Conservation (phyloP, 2,888 invertebrate genomes). For the Sinhomidia bicolor region DNA sequence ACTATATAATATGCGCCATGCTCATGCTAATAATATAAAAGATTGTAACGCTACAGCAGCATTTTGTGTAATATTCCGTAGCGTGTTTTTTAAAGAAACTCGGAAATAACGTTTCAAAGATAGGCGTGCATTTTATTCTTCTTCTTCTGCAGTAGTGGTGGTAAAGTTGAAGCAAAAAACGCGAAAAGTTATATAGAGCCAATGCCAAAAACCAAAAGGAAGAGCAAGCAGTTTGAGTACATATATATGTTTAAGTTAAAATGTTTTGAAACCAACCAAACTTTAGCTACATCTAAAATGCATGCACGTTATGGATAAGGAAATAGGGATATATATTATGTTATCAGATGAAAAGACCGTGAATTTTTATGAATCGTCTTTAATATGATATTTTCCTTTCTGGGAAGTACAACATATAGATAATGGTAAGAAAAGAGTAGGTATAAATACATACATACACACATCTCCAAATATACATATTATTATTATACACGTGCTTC, state of each 20-base stretch:
- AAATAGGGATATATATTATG: not conserved
- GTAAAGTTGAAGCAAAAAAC: not conserved
- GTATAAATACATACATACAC: not conserved
- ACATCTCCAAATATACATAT: not conserved
- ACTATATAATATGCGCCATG: not conserved
- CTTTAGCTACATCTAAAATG: not conserved
- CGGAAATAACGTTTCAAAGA: not conserved
- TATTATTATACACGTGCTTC: not conserved
- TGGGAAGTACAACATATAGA: too few species aligned
- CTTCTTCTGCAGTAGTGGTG: conserved; percentile 14
- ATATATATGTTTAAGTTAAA: not conserved
- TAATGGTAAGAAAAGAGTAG: not conserved
- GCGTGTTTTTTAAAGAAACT: not conserved
- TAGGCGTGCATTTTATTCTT: too few species aligned
- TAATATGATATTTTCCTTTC: not conserved
- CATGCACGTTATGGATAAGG: too few species aligned
- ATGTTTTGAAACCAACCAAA: not conserved
- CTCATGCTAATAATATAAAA: not conserved
- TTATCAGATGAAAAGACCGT: conserved; percentile 20
- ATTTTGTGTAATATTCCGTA: not conserved
- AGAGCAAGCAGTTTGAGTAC: not conserved
- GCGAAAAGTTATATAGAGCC: conserved; percentile 8
- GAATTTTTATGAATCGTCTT: conserved; percentile 27
- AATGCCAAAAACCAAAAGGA: conserved; percentile 37
- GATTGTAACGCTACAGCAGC: not conserved